phyloP scores from a whole-genome alignment of 2,113 vertebrate genomes.

The Octodon degus region DNA sequence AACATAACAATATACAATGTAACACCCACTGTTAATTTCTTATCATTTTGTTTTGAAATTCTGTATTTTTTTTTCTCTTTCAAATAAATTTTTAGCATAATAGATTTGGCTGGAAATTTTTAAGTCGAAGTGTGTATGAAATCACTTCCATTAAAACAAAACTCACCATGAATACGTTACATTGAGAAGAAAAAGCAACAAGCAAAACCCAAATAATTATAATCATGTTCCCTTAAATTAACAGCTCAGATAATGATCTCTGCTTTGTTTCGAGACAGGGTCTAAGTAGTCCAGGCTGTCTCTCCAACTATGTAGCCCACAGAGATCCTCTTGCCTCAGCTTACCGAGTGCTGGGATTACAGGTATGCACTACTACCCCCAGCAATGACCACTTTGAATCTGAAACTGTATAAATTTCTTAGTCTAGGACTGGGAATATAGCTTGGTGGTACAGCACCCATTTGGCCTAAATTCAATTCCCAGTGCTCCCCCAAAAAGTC shows the following conservation, averaged over 20 bases:
- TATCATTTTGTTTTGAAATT: too few species aligned
- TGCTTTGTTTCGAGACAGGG: background rate
- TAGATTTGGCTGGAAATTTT: background rate
- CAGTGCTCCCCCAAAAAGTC: too few species aligned
- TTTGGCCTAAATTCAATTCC: too few species aligned
- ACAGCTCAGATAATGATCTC: background rate
- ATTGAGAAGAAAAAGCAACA: background rate
- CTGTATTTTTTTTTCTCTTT: too few species aligned
- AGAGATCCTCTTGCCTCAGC: background rate
- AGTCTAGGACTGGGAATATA: background rate
- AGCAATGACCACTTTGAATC: background rate
- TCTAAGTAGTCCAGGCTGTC: background rate
- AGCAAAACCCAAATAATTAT: constrained; percentile 1
- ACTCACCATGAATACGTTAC: background rate
- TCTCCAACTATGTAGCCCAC: background rate
- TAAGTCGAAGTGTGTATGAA: background rate
- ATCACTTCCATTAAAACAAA: background rate
- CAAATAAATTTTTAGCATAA: too few species aligned
- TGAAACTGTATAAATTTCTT: background rate
- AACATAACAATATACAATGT: too few species aligned
- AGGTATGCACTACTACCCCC: background rate
- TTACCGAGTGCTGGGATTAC: background rate
- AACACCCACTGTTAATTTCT: too few species aligned
- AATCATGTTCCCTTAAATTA: background rate
- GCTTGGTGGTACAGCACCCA: too few species aligned